Base-by-base conservation (phyloP, 1,140 invertebrate species). In the Drosophila tsacasi region DNA sequence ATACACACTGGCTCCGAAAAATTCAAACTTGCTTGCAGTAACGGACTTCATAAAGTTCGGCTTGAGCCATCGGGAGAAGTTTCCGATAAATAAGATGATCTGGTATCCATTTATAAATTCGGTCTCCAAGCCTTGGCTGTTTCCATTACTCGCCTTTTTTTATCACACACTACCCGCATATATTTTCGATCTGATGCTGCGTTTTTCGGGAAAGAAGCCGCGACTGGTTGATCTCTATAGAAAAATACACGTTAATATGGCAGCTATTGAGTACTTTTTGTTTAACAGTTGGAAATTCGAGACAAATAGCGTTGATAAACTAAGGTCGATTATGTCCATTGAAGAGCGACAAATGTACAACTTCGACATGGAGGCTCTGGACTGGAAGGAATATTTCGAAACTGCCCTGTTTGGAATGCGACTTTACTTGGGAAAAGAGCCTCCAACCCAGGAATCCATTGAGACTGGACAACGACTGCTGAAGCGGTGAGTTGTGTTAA, bases 1-100 rank as follows among this genome's bases (percentile, higher is more conserved):
- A 27, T 96, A 96, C 92, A 96, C 96, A 81, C 96, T 95, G 74
- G 95, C 96, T 3, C 95, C 95, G 4, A 95, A 94, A 1, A 92
- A 92, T 6, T 94, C 95, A 19, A 95, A 96, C 68, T 94, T 94
- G 2, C 86, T 96, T 0, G 94, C 93, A 0, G 95, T 95, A 94
- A 63, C 82, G 0, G 93, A 95, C 13, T 96, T 95, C 69, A 79
- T 87, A 17, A 44, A 79, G 0, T 79, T 17, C 8, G 65, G 77
- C 0, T 46, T 85, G 7, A 68, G 80, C 19, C 55, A 84, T 50
- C 92, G 92, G 2, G 59, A 60, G 0, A 66, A 79, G n/a, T 79
- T 77, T 17, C 93, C 94, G 6, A 57, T 91, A 5, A 79, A 84
- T 0, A 81, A 82, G 21, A 91, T 92, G 61, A 76, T 95, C 9